These are phyloP conservation scores for Agonopterix subpropinquella DNA, from an alignment of 2,888 invertebrate genomes.

Conservation along the genomic window DNA sequence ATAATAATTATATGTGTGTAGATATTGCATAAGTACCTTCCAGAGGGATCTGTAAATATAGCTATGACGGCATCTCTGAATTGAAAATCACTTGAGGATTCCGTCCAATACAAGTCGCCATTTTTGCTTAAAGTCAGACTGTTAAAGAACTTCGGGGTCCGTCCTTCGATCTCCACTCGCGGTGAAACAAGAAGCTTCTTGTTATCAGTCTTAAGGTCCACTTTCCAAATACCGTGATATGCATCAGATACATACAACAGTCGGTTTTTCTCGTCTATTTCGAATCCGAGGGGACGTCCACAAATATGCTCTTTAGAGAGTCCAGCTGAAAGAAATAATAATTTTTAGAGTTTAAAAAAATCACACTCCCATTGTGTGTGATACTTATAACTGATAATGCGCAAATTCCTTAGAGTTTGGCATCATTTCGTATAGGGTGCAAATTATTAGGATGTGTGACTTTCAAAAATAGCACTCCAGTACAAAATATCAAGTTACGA, in stretches of 20 bases:
- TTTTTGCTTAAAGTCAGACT: conserved; percentile 83
- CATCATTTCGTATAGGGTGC: no score
- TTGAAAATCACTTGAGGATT: conserved; percentile 84
- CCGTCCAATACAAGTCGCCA: conserved; percentile 93
- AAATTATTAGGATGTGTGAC: no score
- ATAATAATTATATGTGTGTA: no score
- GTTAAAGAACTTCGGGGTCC: conserved; percentile 82
- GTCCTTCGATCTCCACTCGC: conserved; percentile 81
- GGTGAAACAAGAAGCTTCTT: conserved; percentile 81
- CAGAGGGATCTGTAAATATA: conserved; percentile 84
- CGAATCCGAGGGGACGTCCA: conserved; percentile 94
- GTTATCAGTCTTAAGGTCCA: conserved; percentile 84
- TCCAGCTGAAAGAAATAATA: conserved; percentile 74
- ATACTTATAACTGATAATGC: no score
- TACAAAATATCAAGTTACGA: no score
- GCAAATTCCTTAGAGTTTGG: no score
- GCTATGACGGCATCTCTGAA: conserved; percentile 82
- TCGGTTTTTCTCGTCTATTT: conserved; percentile 83
- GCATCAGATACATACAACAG: conserved; percentile 86
- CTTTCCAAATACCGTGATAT: conserved; percentile 91
- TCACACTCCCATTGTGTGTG: no score
- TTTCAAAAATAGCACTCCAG: no score
- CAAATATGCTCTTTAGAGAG: conserved; percentile 86
- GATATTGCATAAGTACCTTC: conserved; percentile 81
- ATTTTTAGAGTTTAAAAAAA: no score